These are phyloP conservation scores for Anoplolepis gracilipes DNA, from an alignment of 1,140 invertebrate species.

Conservation along the genomic window DNA sequence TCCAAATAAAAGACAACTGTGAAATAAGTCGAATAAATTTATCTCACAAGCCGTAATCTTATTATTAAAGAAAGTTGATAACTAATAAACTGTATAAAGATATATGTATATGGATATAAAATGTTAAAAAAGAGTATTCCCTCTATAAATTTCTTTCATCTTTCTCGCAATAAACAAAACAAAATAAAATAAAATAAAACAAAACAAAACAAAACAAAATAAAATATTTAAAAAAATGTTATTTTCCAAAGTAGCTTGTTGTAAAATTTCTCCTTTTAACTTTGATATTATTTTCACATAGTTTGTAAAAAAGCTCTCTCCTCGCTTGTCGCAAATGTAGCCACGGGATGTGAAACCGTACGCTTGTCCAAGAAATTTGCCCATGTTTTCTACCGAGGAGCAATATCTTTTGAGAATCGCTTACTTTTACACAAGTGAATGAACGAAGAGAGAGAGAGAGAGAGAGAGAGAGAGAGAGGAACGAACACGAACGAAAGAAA, in stretches of 20 bases:
- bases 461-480: constrained; percentile 53
- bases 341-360: background rate
- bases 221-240: background rate
- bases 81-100: background rate
- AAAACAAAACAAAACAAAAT: too few species aligned
- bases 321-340: too few species aligned
- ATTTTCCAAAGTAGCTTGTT: too few species aligned
- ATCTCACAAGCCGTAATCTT: background rate
- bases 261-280: too few species aligned
- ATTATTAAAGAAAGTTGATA: background rate
- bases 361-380: constrained; percentile 22
- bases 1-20: background rate
- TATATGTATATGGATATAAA: too few species aligned
- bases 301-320: background rate
- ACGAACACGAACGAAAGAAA: constrained; percentile 48
- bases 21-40: constrained; percentile 16
- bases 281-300: background rate
- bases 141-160: too few species aligned
- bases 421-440: constrained; percentile 56
- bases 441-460: background rate
- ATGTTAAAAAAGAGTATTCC: too few species aligned
- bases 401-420: constrained; percentile 58
- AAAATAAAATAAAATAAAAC: too few species aligned
- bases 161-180: too few species aligned
- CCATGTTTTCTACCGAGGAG: background rate